These are phyloP conservation scores for Parochlus steinenii DNA, from an alignment of 2,888 invertebrate genomes.

Conservation along the genomic window DNA sequence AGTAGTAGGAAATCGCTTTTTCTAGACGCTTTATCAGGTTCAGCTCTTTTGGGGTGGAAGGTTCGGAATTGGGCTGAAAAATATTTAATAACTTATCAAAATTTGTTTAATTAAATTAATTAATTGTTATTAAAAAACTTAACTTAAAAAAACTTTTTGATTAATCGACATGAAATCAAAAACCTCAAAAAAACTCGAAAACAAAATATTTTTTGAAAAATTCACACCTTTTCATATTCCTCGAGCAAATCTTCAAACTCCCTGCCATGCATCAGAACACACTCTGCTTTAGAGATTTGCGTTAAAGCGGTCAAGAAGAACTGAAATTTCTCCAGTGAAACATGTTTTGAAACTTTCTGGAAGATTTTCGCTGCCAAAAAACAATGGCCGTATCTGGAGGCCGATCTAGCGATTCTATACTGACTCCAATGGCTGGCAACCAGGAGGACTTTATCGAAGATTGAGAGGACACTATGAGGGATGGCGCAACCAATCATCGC, in stretches of 20 bases:
- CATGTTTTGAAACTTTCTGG: slow-evolving; percentile 43
- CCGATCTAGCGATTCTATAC: slow-evolving; percentile 74
- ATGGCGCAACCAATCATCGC: slow-evolving; percentile 55
- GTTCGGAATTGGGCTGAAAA: slow-evolving; percentile 21
- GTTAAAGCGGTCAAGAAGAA: slow-evolving; percentile 76
- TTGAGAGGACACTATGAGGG: slow-evolving; percentile 38
- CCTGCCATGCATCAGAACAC: slow-evolving; percentile 37
- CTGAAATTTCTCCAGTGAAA: slow-evolving; percentile 74
- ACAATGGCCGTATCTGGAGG: slow-evolving; percentile 71
- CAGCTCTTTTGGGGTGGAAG: slow-evolving; percentile 21
- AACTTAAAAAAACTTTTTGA: no score
- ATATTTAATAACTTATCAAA: no score
- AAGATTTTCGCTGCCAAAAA: slow-evolving; percentile 49
- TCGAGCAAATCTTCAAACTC: slow-evolving; percentile 31
- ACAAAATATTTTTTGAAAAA: no score
- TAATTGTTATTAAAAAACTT: no score
- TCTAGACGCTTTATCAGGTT: slow-evolving; percentile 34
- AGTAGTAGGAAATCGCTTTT: slow-evolving; percentile 41
- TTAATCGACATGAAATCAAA: no score
- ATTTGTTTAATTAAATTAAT: slow-evolving; percentile 17
- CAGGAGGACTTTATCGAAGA: slow-evolving; percentile 38
- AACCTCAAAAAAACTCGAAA: no score
- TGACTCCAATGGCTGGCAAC: slow-evolving; percentile 63
- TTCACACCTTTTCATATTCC: no score
- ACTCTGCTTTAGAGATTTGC: slow-evolving; percentile 57